A percentile compares a stretch with the other conserved stretches of the same genome.
These are phyloP conservation scores for Poeciliopsis gracilis DNA, from an alignment of 2,797 vertebrate genomes.

Conservation along the genomic window DNA sequence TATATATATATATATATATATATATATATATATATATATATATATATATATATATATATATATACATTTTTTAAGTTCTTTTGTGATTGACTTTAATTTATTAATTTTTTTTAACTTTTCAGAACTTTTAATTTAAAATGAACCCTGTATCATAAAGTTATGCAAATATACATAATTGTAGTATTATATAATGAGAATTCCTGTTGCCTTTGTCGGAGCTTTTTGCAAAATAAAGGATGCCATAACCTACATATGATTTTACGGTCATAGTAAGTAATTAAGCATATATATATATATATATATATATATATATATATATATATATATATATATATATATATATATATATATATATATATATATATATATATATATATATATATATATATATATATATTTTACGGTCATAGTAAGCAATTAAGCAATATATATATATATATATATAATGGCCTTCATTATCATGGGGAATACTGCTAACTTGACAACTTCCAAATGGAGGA, in stretches of 20 bases:
- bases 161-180: not conserved
- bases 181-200: not conserved
- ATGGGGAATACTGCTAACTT: not conserved
- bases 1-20: too few species aligned
- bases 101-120: constrained; percentile 2
- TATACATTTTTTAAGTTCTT: constrained; percentile 18
- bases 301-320: too few species aligned
- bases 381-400: too few species aligned
- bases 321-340: too few species aligned
- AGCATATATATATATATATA: too few species aligned
- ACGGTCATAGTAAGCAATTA: constrained; percentile 57
- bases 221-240: constrained; percentile 27
- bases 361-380: too few species aligned
- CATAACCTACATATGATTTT: constrained; percentile 42
- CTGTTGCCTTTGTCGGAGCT: not conserved
- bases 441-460: not conserved
- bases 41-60: too few species aligned
- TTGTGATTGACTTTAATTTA: not conserved
- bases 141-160: not conserved
- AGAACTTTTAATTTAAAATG: not conserved
- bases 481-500: not conserved
- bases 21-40: too few species aligned
- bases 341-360: too few species aligned
- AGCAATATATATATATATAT: too few species aligned
- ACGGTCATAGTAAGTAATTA: constrained; percentile 45